Evolutionary conservation across 2,888 invertebrate species (phyloP).

Genomic region (Acleris holmiana): DNA sequence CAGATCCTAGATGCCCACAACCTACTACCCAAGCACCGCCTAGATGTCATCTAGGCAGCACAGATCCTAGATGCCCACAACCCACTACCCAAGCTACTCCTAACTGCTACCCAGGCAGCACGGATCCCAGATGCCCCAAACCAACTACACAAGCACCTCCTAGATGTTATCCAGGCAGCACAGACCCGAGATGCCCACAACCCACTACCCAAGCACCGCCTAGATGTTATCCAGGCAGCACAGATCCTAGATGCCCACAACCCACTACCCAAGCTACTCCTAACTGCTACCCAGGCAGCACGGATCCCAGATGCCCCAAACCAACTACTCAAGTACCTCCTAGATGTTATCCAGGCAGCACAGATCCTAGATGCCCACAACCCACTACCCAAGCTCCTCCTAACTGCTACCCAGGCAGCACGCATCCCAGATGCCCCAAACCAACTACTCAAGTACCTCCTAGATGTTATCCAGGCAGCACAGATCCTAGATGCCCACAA

Average conservation of each 20-base stretch:
- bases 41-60: constrained; percentile 51
- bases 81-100: constrained; percentile 37
- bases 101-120: constrained; percentile 43
- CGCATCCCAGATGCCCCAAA: constrained; percentile 59
- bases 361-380: constrained; percentile 56
- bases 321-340: constrained; percentile 41
- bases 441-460: constrained; percentile 45
- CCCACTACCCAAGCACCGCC: constrained; percentile 42
- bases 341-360: constrained; percentile 48
- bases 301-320: constrained; percentile 47
- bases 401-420: constrained; percentile 46
- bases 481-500: constrained; percentile 49
- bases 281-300: constrained; percentile 56
- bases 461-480: constrained; percentile 43
- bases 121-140: constrained; percentile 50
- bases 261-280: constrained; percentile 43
- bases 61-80: constrained; percentile 42
- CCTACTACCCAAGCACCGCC: constrained; percentile 43
- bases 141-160: constrained; percentile 48
- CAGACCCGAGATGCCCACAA: constrained; percentile 51
- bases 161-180: constrained; percentile 40
- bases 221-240: constrained; percentile 45
- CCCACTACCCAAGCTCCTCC: constrained; percentile 43
- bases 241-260: constrained; percentile 44
- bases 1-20: constrained; percentile 52